A percentile compares a stretch with the other conserved stretches of the same genome.
Evolutionary conservation across 2,797 vertebrate genomes (phyloP).

Genomic region (Diplodus sargus): DNA sequence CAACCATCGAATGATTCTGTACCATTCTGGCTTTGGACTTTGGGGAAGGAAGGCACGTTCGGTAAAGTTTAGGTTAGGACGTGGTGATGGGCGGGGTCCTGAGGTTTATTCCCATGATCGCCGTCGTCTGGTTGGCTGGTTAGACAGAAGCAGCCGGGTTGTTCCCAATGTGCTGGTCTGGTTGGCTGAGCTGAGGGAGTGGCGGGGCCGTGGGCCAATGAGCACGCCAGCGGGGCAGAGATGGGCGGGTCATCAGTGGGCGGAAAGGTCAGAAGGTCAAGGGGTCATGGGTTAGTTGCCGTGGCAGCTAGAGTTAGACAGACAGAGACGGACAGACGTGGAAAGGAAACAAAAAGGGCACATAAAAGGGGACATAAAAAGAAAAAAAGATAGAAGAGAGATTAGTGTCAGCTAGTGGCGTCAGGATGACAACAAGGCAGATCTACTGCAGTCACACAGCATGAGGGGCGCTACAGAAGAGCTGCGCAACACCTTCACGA

Average conservation of each 20-base stretch:
- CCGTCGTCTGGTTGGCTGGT: slow-evolving; percentile 78
- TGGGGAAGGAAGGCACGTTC: slow-evolving; percentile 73
- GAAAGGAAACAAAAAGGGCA: slow-evolving; percentile 86
- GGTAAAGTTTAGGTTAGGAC: slow-evolving; percentile 70
- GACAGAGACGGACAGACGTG: slow-evolving; percentile 87
- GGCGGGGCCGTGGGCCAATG: slow-evolving; percentile 98
- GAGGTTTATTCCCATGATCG: slow-evolving; percentile 89
- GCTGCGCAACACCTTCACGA: slow-evolving; percentile 73
- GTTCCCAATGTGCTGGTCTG: slow-evolving; percentile 80
- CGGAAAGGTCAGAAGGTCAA: slow-evolving; percentile 99
- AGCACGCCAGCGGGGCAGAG: slow-evolving; percentile 98
- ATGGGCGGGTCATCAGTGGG: slow-evolving; percentile 99
- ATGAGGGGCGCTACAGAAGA: slow-evolving; percentile 70
- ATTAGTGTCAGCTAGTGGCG: slow-evolving; percentile 99
- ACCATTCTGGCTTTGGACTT: slow-evolving; percentile 79
- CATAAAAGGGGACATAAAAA: slow-evolving; percentile 92
- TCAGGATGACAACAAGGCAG: slow-evolving; percentile 99
- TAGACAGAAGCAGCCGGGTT: slow-evolving; percentile 78
- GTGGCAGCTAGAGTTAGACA: slow-evolving; percentile 99
- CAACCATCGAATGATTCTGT: slow-evolving; percentile 16
- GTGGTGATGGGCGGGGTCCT: slow-evolving; percentile 69
- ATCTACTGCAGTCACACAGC: slow-evolving; percentile 94
- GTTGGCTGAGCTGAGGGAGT: slow-evolving; percentile 90
- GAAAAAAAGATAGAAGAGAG: slow-evolving; percentile 99
- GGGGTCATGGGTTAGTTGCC: slow-evolving; percentile 99